These are phyloP conservation scores for Ephialtes manifestator DNA, from an alignment of 2,888 invertebrate genomes.

Conservation along the genomic window DNA sequence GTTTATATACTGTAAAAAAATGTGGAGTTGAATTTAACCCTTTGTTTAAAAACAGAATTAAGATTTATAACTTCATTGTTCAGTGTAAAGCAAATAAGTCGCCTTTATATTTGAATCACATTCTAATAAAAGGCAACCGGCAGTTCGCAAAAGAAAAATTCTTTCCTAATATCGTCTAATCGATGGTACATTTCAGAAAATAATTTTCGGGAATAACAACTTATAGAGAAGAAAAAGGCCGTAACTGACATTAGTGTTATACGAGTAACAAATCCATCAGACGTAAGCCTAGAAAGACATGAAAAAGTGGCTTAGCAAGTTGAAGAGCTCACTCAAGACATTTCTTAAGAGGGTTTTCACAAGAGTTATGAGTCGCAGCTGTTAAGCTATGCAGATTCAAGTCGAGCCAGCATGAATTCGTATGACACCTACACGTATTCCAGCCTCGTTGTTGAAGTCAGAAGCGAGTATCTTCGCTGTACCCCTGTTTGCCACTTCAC, in stretches of 20 bases:
- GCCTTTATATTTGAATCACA: too few relatives aligned
- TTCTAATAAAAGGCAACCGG: too few relatives aligned
- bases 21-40: too few relatives aligned
- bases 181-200: too few relatives aligned
- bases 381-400: slow-evolving; percentile 6
- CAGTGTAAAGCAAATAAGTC: too few relatives aligned
- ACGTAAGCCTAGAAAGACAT: not conserved
- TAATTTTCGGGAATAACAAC: too few relatives aligned
- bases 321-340: not conserved
- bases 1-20: too few relatives aligned
- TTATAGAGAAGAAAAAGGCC: too few relatives aligned
- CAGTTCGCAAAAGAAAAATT: too few relatives aligned
- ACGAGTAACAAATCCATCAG: not conserved
- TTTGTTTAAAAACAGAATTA: too few relatives aligned
- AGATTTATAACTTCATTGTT: too few relatives aligned
- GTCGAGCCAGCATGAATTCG: slow-evolving; percentile 12
- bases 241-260: not conserved
- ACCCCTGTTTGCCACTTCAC: slow-evolving; percentile 65
- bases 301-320: not conserved
- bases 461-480: slow-evolving; percentile 29
- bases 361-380: not conserved
- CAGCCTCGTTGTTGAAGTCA: not conserved
- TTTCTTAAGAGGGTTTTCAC: not conserved
- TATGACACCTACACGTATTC: not conserved
- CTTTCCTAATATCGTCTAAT: too few relatives aligned